Conservation (phyloP, 2,797 vertebrate species). For the Cynodonichthys magdalenae region DNA sequence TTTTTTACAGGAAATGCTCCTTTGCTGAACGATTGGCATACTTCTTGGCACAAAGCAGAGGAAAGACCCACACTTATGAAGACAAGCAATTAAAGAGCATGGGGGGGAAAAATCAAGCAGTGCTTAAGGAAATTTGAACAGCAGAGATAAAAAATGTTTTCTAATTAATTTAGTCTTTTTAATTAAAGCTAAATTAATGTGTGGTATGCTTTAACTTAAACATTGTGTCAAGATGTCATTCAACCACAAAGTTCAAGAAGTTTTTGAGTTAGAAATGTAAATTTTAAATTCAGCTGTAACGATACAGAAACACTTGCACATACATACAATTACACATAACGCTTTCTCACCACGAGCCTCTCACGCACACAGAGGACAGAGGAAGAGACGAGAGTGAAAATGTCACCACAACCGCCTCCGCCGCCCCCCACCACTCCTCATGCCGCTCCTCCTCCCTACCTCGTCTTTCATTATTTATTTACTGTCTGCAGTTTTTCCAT, state of each 20-base stretch:
- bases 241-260: background rate
- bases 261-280: constrained; percentile 16
- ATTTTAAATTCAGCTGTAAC: constrained; percentile 13
- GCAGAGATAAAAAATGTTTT: constrained; percentile 6
- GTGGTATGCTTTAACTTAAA: constrained; percentile 19
- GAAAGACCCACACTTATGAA: constrained; percentile 26
- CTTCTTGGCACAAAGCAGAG: constrained; percentile 38
- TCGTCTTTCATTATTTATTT: constrained; percentile 86
- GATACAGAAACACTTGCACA: constrained; percentile 11
- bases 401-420: constrained; percentile 45
- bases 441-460: constrained; percentile 44
- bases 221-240: constrained; percentile 5
- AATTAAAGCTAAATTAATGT: constrained; percentile 19
- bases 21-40: constrained; percentile 38
- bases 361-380: constrained; percentile 53
- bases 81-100: constrained; percentile 6
- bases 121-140: background rate
- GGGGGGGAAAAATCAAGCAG: background rate
- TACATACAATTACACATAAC: constrained; percentile 30
- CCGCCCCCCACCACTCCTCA: constrained; percentile 13
- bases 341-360: constrained; percentile 56
- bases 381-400: constrained; percentile 60
- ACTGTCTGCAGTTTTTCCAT: constrained; percentile 83
- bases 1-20: constrained; percentile 51
- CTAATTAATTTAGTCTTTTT: constrained; percentile 13